A percentile compares a stretch with the other conserved stretches of the same genome.
Conservation (phyloP, 2,888 invertebrate species). For the Chrysopilus asiliformis region DNA sequence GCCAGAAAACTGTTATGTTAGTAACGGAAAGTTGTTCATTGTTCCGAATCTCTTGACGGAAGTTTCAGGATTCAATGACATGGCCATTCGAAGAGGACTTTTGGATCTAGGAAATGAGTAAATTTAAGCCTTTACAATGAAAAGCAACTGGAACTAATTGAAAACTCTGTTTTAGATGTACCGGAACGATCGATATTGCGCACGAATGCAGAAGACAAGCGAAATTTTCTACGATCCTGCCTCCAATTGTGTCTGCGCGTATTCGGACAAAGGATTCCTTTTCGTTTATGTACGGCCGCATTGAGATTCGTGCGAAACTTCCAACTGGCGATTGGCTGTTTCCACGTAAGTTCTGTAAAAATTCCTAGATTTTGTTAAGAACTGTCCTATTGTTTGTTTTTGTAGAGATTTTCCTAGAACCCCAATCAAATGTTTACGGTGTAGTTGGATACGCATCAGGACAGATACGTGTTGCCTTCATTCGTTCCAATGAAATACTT, state of each 20-base stretch:
- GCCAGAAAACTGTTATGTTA: constrained; percentile 26
- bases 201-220: constrained; percentile 28
- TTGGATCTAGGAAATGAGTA: constrained; percentile 32
- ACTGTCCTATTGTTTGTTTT: constrained; percentile 23
- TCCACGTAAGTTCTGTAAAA: constrained; percentile 42
- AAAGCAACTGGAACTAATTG: too few species aligned
- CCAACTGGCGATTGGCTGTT: constrained; percentile 67
- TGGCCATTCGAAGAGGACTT: constrained; percentile 22
- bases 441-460: constrained; percentile 45
- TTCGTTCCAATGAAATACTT: constrained; percentile 45
- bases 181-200: constrained; percentile 34
- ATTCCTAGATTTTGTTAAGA: neutral
- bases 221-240: constrained; percentile 42
- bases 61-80: constrained; percentile 18
- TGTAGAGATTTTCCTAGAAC: constrained; percentile 52
- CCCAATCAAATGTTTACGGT: constrained; percentile 49
- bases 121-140: constrained; percentile 4
- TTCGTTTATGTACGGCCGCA: constrained; percentile 53
- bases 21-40: constrained; percentile 28
- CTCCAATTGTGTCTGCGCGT: constrained; percentile 52
- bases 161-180: constrained; percentile 39
- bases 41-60: constrained; percentile 29
- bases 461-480: constrained; percentile 55
- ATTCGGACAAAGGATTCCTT: constrained; percentile 48
- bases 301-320: constrained; percentile 55